phyloP scores from a whole-genome alignment of 2,797 vertebrate species.

The Amniataba percoides region DNA sequence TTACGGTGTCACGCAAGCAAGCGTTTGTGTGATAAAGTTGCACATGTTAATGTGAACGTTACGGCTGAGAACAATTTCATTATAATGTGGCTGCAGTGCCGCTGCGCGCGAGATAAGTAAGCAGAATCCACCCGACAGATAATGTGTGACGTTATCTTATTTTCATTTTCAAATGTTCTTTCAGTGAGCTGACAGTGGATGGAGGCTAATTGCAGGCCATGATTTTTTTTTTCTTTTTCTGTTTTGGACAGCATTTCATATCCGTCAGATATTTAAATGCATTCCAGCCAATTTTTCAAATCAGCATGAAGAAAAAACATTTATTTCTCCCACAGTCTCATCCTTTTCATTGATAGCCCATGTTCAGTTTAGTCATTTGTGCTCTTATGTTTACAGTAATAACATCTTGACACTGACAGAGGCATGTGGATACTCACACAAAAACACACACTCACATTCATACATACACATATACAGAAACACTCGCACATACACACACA shows the following conservation, averaged over 20 bases:
- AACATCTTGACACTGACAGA: slow-evolving; percentile 1
- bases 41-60: slow-evolving; percentile 38
- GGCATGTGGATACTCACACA: not conserved
- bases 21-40: slow-evolving; percentile 29
- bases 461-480: not conserved
- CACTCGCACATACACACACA: not conserved
- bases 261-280: slow-evolving; percentile 17
- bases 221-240: not conserved
- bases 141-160: not conserved
- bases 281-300: slow-evolving; percentile 2
- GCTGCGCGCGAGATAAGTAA: slow-evolving; percentile 15
- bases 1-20: slow-evolving; percentile 14
- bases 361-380: slow-evolving; percentile 2
- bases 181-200: not conserved
- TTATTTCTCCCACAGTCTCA: not conserved
- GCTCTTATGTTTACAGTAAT: slow-evolving; percentile 16
- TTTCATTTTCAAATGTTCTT: not conserved
- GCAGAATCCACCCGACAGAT: not conserved
- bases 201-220: slow-evolving; percentile 5
- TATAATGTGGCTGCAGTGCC: not conserved
- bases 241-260: not conserved
- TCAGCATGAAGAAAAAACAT: slow-evolving; percentile 16
- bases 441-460: not conserved
- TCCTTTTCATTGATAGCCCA: not conserved
- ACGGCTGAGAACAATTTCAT: slow-evolving; percentile 11